Evolutionary conservation across 2,113 vertebrate genomes (phyloP).

Genomic region (Phyllostomus hastatus): DNA sequence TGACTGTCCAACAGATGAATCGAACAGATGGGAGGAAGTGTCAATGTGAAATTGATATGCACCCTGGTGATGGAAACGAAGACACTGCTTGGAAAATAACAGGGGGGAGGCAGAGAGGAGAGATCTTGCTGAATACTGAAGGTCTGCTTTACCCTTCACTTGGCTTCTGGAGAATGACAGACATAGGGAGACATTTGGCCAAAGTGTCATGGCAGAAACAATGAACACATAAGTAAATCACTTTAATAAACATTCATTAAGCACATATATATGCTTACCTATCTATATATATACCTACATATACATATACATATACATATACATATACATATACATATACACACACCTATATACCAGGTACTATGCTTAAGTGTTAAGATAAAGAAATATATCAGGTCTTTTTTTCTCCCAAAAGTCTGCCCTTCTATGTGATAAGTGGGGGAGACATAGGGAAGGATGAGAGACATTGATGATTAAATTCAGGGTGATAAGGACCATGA

Average conservation of each 20-base stretch:
- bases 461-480: neutral
- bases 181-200: neutral
- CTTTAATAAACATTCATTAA: neutral
- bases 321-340: no score
- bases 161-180: neutral
- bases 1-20: conserved; percentile 61
- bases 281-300: no score
- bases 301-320: no score
- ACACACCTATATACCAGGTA: neutral
- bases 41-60: conserved; percentile 47
- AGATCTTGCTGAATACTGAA: neutral
- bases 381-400: neutral
- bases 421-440: neutral
- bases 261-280: neutral
- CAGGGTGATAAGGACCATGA: neutral
- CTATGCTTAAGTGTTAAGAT: neutral
- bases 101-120: neutral
- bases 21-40: conserved; percentile 63
- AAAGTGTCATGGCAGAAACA: neutral
- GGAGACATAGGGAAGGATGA: neutral
- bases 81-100: neutral
- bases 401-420: neutral
- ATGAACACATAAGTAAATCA: neutral
- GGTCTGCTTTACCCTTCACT: neutral
- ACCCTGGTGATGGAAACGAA: conserved; percentile 37